These are phyloP conservation scores for Muscina levida DNA, from an alignment of 2,888 invertebrate species.

Conservation along the genomic window DNA sequence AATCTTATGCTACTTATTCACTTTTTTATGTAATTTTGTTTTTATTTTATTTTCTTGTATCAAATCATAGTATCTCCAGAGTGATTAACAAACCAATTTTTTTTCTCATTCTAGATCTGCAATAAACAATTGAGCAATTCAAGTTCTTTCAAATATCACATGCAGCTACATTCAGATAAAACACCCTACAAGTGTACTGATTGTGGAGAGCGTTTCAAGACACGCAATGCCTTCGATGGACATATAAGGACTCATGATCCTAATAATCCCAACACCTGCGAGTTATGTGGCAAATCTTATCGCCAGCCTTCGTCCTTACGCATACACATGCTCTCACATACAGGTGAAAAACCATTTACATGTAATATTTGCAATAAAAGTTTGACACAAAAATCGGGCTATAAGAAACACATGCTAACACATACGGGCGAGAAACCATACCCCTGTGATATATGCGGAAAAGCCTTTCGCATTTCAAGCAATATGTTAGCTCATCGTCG, in stretches of 20 bases:
- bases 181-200: slow-evolving; percentile 76
- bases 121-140: slow-evolving; percentile 76
- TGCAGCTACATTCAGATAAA: slow-evolving; percentile 78
- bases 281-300: slow-evolving; percentile 76
- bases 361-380: slow-evolving; percentile 79
- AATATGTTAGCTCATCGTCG: slow-evolving; percentile 78
- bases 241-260: slow-evolving; percentile 77
- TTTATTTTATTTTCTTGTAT: too few relatives aligned
- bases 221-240: slow-evolving; percentile 78
- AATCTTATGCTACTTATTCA: too few relatives aligned
- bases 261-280: slow-evolving; percentile 77
- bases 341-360: slow-evolving; percentile 77
- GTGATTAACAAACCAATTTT: too few relatives aligned
- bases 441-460: slow-evolving; percentile 75
- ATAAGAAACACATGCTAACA: slow-evolving; percentile 78
- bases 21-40: too few relatives aligned
- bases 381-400: slow-evolving; percentile 79
- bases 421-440: slow-evolving; percentile 79
- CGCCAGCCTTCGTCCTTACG: slow-evolving; percentile 77
- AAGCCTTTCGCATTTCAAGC: slow-evolving; percentile 77
- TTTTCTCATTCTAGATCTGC: slow-evolving; percentile 70
- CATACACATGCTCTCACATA: slow-evolving; percentile 75
- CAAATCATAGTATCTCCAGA: too few relatives aligned
- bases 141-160: slow-evolving; percentile 78
- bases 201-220: slow-evolving; percentile 78